Conservation (phyloP, 2,113 vertebrate species). For the Kryptolebias marmoratus region DNA sequence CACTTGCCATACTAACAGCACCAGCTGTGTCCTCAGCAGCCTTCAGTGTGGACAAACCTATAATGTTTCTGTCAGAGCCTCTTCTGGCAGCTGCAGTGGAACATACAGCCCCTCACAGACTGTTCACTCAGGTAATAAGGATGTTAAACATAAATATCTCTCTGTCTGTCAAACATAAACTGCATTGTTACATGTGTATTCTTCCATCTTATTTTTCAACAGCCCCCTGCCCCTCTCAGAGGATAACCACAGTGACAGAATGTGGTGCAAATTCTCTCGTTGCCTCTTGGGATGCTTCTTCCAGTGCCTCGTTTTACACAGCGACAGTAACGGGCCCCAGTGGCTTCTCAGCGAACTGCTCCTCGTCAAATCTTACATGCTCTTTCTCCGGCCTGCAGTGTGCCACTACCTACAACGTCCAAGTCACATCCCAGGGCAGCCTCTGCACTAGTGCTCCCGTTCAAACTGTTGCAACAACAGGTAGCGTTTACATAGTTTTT, state of each 20-base stretch:
- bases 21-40: slow-evolving; percentile 58
- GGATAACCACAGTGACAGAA: slow-evolving; percentile 27
- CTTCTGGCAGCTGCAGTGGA: slow-evolving; percentile 61
- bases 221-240: slow-evolving; percentile 67
- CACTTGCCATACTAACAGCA: slow-evolving; percentile 42
- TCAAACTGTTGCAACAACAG: slow-evolving; percentile 40
- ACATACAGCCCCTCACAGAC: slow-evolving; percentile 35
- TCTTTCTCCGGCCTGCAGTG: slow-evolving; percentile 59
- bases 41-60: slow-evolving; percentile 74
- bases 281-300: slow-evolving; percentile 56
- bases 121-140: slow-evolving; percentile 56
- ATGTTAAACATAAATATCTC: neutral
- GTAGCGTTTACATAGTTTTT: slow-evolving; percentile 21
- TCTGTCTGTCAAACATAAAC: neutral
- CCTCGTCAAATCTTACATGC: slow-evolving; percentile 46
- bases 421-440: slow-evolving; percentile 34
- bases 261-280: slow-evolving; percentile 55
- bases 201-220: neutral
- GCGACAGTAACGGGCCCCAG: slow-evolving; percentile 41
- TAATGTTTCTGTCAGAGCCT: slow-evolving; percentile 65
- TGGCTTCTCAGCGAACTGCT: slow-evolving; percentile 43
- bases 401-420: slow-evolving; percentile 58
- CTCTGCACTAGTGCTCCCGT: slow-evolving; percentile 57
- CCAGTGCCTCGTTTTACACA: slow-evolving; percentile 56
- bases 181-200: neutral